Evolutionary conservation across 1,140 invertebrate genomes (phyloP), one percentile per base, ranked within the genome.

Genomic region (Solen grandis): DNA sequence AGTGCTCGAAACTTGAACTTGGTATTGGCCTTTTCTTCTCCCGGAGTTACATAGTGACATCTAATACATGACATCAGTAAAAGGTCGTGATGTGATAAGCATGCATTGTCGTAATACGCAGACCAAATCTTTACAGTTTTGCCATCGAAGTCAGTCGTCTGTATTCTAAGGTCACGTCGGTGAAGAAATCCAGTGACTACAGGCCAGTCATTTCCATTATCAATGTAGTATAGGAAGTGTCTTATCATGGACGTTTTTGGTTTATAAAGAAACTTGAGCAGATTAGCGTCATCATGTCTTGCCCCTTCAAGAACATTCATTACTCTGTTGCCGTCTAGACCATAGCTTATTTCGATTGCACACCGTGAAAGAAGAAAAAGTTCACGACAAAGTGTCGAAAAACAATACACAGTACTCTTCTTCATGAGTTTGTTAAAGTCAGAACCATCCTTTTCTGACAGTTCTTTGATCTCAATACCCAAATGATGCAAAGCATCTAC

Each of bases 341-440:
- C 59, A 27, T 62, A 62, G 2, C 13, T 19, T 13, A 3, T 5
- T 62, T 62, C 59, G 4, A 33, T 35, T 13, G 59, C 25, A 5
- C 33, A 62, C 16, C 59, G 27, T 33, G 59, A 31, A 33, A 62
- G 31, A 1, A 62, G 25, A 14, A 62, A 62, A 5, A 62, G 25
- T 35, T 62, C 59, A 31, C 59, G 59, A 35, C 33, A 62, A 0
- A 35, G 33, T 25, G 59, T 35, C 19, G 38, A 35, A n/a, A 31
- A 62, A 35, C 59, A 62, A n/a, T 62, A 62, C 59, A 62, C 38
- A 35, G 33, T 13, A n/a, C 33, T 35, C 4, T 62, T 62, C 2
- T 35, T 62, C 59, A 62, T 62, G 14, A 62, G 22, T 35, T 14
- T 1, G 2, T 31, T 5, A 31, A 62, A 35, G 8, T 31, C 31